A percentile compares a stretch with the other conserved stretches of the same genome.
These are phyloP conservation scores for Antheraea assamensis DNA, from an alignment of 2,888 invertebrate genomes.

Conservation along the genomic window DNA sequence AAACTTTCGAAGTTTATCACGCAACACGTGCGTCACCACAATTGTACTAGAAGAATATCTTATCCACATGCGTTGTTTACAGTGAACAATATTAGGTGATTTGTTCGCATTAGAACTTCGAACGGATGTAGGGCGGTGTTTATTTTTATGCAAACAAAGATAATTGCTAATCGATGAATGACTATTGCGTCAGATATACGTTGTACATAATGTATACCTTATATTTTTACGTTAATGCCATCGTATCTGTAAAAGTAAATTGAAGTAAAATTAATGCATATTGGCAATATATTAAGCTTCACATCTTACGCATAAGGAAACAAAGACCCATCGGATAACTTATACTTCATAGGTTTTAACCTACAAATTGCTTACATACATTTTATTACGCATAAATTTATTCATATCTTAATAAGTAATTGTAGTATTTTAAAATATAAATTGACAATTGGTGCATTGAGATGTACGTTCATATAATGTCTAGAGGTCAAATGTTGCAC, in stretches of 20 bases:
- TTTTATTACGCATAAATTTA: background rate
- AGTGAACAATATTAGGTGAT: conserved; percentile 32
- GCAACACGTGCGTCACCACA: conserved; percentile 43
- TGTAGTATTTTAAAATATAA: background rate
- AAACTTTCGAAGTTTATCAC: conserved; percentile 22
- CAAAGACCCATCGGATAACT: background rate
- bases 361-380: background rate
- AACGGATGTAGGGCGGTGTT: conserved; percentile 31
- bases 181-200: conserved; percentile 16
- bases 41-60: conserved; percentile 38
- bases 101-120: conserved; percentile 22
- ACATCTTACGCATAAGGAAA: background rate
- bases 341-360: background rate
- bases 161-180: conserved; percentile 31
- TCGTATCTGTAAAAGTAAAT: background rate
- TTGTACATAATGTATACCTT: background rate
- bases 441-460: background rate
- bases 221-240: background rate
- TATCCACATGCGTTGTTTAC: conserved; percentile 43
- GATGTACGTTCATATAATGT: conserved; percentile 17
- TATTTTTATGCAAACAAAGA: conserved; percentile 31
- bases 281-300: background rate
- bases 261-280: background rate
- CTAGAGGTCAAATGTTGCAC: conserved; percentile 21
- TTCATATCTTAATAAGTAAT: background rate